Evolutionary conservation across 2,888 invertebrate genomes (phyloP).

Genomic region (Lampropteryx suffumata): DNA sequence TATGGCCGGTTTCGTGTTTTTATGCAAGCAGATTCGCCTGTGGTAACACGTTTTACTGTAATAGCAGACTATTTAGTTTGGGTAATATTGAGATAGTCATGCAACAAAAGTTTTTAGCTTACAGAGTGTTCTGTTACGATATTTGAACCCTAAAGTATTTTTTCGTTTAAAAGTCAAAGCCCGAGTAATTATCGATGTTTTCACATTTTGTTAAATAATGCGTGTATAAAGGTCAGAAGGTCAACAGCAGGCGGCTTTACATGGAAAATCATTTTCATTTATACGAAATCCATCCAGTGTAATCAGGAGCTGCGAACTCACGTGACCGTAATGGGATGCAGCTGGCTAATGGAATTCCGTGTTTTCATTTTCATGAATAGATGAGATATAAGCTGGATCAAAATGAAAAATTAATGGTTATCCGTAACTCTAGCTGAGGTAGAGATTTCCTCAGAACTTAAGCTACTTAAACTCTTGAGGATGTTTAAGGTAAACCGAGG

Average conservation of each 20-base stretch:
- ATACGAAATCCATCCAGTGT: constrained; percentile 2
- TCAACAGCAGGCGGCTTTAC: background rate
- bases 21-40: constrained; percentile 41
- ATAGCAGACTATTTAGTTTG: background rate
- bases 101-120: background rate
- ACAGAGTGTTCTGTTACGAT: background rate
- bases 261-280: constrained; percentile 4
- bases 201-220: too few species aligned
- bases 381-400: too few species aligned
- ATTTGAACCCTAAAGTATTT: too few species aligned
- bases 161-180: too few species aligned
- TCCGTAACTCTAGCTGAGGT: too few species aligned
- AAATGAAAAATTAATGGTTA: too few species aligned
- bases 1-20: constrained; percentile 38
- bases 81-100: background rate
- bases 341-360: constrained; percentile 21
- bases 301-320: constrained; percentile 7
- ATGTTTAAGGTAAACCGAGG: too few species aligned
- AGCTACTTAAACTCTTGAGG: too few species aligned
- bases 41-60: constrained; percentile 30
- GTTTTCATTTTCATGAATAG: constrained; percentile 10
- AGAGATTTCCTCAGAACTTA: too few species aligned
- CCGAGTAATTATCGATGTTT: too few species aligned
- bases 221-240: too few species aligned
- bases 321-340: constrained; percentile 25